Base-by-base conservation (phyloP, 2,797 vertebrate genomes). In the Sandelia bainsii region DNA sequence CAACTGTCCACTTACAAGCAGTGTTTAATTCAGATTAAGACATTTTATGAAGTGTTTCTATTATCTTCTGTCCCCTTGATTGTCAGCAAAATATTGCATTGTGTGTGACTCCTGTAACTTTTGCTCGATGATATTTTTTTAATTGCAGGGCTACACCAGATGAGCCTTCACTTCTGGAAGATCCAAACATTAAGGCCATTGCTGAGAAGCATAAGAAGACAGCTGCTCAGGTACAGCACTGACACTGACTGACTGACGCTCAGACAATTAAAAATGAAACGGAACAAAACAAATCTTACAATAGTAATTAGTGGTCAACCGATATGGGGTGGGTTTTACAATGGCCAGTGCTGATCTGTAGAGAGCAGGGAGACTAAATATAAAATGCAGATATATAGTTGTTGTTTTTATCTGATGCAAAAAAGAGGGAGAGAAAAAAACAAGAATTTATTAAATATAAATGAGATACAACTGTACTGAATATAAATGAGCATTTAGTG, bases 201-300 rank as follows among this genome's bases (percentile, higher is more conserved):
- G 96, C 96, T 37, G 69, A 91, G 69, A 97, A 95, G 72, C 91
- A 98, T 91, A 95, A 95, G 2, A 98, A 97, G 91, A 96, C 95
- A 0, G 0, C 95, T 27, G 97, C 97, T 57, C 97, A 99, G 95
- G 97, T 98, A 89, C 0, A 40, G 5, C n/a, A 34, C 13, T 10
- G 48, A 23, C 16, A 14, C 19, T 14, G 22, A 3, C 29, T 29
- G 7, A 29, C 29, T 29, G 27, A 29, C 27, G 2, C 9, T 57
- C 0, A 0, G 54, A 17, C n/a, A 23, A 29, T 2, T 3, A 48
- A 44, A n/a, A 19, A 29, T 34, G 9, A 34, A 48, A 56, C 16
- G 9, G 27, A 48, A 56, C 16, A 16, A 8, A 50, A 27, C 14
- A 17, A 16, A 16, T 14, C 14, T 6, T 16, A 44, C 1, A 13